Evolutionary conservation across 2,113 vertebrate species (phyloP), one percentile per base, ranked within the genome.

Genomic region (Chascanopsetta lugubris): DNA sequence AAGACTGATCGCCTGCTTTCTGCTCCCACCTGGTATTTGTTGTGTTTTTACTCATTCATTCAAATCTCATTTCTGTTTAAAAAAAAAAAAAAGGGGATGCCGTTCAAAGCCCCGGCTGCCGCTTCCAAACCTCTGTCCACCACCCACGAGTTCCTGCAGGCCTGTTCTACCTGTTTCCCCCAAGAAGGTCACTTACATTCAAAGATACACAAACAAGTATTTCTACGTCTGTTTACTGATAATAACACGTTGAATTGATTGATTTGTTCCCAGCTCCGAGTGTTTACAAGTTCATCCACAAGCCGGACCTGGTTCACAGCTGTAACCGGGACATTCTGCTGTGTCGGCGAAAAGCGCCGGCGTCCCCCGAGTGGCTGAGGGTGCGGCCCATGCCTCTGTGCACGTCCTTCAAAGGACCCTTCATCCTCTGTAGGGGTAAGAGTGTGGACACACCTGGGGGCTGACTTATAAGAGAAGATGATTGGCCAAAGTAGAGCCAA

Each of bases 81-180:
- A 82, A 72, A 71, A 75, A 67, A 66, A 84, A 85, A 88, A 87
- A 69, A 56, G 77, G n/a, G n/a, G n/a, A n/a, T n/a, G n/a, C n/a
- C n/a, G n/a, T n/a, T n/a, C 79, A 76, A 85, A 84, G 75, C 69
- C 18, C 77, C 57, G 58, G 86, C 77, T 79, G 82, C 88, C 5
- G n/a, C 6, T 3, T 54, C 10, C 48, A 94, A 98, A 71, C 94
- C 95, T 0, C 77, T 99, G 79, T 91, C 93, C 1, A 79, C 93
- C 77, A 96, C 95, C 27, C 96, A 99, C 0, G 69, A 96, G 56
- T 99, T 99, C 90, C 93, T 94, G 84, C 96, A 94, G 89, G 96
- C 95, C 60, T 99, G 97, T 84, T 88, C 92, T 15, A 80, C 89
- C 69, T 99, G 97, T 90, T 97, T 94, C 68, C 92, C 92, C 27